Percentiles rank a stretch among this genome's conserved stretches.
phyloP scores from a whole-genome alignment of 2,888 invertebrate species.

The Bimastos eiseni region DNA sequence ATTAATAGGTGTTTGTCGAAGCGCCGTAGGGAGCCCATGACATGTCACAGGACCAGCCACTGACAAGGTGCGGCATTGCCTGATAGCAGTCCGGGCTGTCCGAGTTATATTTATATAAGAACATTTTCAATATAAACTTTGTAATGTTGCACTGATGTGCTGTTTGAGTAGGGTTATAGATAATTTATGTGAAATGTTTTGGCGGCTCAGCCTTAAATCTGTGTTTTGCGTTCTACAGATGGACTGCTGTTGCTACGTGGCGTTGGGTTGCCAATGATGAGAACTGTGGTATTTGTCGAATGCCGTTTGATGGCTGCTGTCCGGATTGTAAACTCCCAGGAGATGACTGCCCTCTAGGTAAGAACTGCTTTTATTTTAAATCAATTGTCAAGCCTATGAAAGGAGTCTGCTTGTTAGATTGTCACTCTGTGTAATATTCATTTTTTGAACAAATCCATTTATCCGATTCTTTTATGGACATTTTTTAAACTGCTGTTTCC shows the following conservation, averaged over 20 bases:
- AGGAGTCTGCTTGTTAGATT: neutral
- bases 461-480: too few relatives aligned
- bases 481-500: neutral
- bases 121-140: too few relatives aligned
- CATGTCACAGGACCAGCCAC: too few relatives aligned
- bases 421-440: neutral
- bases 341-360: conserved; percentile 90
- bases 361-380: conserved; percentile 3
- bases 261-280: conserved; percentile 99
- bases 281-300: conserved; percentile 92
- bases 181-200: conserved; percentile 16
- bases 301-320: conserved; percentile 97
- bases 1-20: too few relatives aligned
- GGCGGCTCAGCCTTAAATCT: too few relatives aligned
- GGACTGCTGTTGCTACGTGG: conserved; percentile 83
- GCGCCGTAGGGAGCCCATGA: too few relatives aligned
- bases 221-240: too few relatives aligned
- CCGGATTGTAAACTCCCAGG: conserved; percentile 96
- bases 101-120: too few relatives aligned
- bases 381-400: neutral
- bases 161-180: neutral
- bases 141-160: neutral
- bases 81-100: too few relatives aligned
- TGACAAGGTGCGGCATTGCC: too few relatives aligned
- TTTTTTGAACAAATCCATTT: too few relatives aligned